Conservation (phyloP, 2,888 invertebrate species). For the Sinelater perroti region DNA sequence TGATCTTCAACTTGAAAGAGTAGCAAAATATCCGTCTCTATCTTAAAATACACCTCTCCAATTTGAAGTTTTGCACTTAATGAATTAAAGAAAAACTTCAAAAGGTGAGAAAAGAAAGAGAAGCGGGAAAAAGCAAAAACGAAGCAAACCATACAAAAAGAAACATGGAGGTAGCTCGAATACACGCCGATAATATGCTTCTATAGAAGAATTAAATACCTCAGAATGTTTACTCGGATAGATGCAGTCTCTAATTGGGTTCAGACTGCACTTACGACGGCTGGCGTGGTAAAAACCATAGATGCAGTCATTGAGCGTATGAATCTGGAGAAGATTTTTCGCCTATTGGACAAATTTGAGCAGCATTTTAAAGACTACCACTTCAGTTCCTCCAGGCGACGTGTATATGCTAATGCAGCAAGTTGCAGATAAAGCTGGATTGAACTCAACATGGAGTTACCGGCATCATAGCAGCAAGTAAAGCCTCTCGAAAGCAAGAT, state of each 20-base stretch:
- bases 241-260: constrained; percentile 98
- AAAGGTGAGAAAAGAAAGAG: constrained; percentile 98
- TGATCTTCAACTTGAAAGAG: too few relatives aligned
- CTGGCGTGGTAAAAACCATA: constrained; percentile 98
- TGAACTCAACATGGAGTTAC: constrained; percentile 84
- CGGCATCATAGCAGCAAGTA: constrained; percentile 72
- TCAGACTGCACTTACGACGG: constrained; percentile 96
- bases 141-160: constrained; percentile 94
- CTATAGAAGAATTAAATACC: constrained; percentile 96
- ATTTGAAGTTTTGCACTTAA: constrained; percentile 99
- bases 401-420: constrained; percentile 94
- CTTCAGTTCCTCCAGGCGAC: constrained; percentile 94
- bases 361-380: constrained; percentile 99
- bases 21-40: constrained; percentile 46
- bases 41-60: constrained; percentile 88
- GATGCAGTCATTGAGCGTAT: constrained; percentile 99
- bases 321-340: constrained; percentile 97
- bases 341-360: constrained; percentile 96
- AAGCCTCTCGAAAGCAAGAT: constrained; percentile 89
- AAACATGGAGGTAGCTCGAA: constrained; percentile 98
- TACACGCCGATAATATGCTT: constrained; percentile 98
- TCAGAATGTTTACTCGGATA: constrained; percentile 96
- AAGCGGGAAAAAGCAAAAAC: constrained; percentile 94
- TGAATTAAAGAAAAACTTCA: constrained; percentile 95
- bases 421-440: constrained; percentile 99